A percentile compares a stretch with the other conserved stretches of the same genome.
Conservation (phyloP, 2,797 vertebrate species). For the Morelia viridis region DNA sequence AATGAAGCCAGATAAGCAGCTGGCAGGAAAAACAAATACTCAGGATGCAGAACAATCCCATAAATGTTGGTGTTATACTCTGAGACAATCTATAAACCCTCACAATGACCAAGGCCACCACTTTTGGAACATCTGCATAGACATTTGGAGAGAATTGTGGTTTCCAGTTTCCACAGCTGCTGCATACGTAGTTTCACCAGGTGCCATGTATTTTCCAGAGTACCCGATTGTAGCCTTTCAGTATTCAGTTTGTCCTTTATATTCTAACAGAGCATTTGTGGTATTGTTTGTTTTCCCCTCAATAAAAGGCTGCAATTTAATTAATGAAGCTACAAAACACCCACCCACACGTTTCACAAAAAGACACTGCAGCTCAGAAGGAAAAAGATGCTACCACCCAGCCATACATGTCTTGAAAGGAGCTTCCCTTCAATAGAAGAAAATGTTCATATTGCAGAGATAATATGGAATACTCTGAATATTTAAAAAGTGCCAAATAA, state of each 20-base stretch:
- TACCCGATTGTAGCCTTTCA: neutral
- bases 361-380: neutral
- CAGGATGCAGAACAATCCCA: neutral
- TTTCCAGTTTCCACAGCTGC: neutral
- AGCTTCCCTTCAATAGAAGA: neutral
- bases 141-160: neutral
- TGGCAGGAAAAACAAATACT: neutral
- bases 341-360: neutral
- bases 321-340: neutral
- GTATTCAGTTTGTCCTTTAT: neutral
- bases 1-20: fast-evolving
- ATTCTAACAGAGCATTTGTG: neutral
- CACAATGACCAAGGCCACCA: neutral
- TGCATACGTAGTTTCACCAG: neutral
- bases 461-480: neutral
- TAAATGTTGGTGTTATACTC: neutral
- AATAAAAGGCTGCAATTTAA: neutral
- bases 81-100: neutral
- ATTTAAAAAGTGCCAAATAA: neutral
- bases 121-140: neutral
- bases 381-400: neutral
- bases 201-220: neutral
- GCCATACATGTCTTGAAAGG: neutral
- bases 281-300: neutral
- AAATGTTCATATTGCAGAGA: neutral